These are phyloP conservation scores for Ips typographus DNA, from an alignment of 1,140 invertebrate genomes.

Conservation along the genomic window DNA sequence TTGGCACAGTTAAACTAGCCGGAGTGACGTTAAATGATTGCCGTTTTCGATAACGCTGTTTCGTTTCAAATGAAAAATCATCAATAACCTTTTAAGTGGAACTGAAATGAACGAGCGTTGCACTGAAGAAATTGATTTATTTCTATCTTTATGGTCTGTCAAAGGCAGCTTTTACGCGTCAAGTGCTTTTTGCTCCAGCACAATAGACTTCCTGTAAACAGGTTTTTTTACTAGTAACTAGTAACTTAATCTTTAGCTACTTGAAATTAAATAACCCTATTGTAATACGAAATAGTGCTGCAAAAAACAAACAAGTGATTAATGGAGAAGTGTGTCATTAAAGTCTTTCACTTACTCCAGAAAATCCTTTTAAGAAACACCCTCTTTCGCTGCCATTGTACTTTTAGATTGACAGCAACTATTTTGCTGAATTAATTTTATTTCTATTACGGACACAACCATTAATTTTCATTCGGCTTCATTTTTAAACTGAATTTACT, in stretches of 20 bases:
- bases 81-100: slow-evolving; percentile 20
- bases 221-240: too few relatives aligned
- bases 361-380: slow-evolving; percentile 5
- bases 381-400: slow-evolving; percentile 1
- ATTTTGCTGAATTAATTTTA: slow-evolving; percentile 3
- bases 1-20: slow-evolving; percentile 18
- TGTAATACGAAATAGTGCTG: not conserved
- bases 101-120: slow-evolving; percentile 9
- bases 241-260: too few relatives aligned
- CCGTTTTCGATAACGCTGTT: slow-evolving; percentile 17
- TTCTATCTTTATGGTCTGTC: slow-evolving; percentile 11
- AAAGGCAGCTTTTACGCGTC: slow-evolving; percentile 1
- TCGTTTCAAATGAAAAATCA: slow-evolving; percentile 20
- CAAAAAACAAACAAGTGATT: slow-evolving; percentile 2
- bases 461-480: not conserved
- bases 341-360: not conserved
- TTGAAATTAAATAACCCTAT: too few relatives aligned
- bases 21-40: slow-evolving; percentile 24
- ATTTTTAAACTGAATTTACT: not conserved
- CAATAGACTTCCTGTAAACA: too few relatives aligned
- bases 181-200: not conserved
- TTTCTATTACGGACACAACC: not conserved
- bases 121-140: slow-evolving; percentile 16
- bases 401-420: not conserved
- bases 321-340: not conserved